These are phyloP conservation scores for Aplodontia rufa DNA, from an alignment of 2,113 vertebrate genomes.

Conservation along the genomic window DNA sequence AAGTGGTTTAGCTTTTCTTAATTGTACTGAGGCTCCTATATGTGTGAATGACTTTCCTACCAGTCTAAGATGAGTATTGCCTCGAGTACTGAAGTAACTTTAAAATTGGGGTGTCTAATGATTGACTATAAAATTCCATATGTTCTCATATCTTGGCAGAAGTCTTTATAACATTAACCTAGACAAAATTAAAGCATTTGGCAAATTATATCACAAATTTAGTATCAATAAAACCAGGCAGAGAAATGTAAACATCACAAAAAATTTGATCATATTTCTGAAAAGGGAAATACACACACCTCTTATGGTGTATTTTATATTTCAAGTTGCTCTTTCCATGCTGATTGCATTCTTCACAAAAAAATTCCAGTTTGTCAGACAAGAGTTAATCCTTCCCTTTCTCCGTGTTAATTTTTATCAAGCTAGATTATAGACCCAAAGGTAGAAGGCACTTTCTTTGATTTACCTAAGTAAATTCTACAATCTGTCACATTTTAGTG, in stretches of 20 bases:
- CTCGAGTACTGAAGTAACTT: conserved; percentile 24
- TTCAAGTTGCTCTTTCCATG: not conserved
- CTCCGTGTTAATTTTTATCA: conserved; percentile 6
- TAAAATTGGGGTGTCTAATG: not conserved
- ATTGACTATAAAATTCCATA: not conserved
- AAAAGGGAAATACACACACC: not conserved
- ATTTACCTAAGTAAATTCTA: conserved; percentile 21
- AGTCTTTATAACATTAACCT: conserved; percentile 1
- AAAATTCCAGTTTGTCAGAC: not conserved
- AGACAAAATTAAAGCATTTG: conserved; percentile 42
- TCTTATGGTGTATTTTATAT: not conserved
- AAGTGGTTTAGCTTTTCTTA: not conserved
- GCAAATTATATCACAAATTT: conserved; percentile 2
- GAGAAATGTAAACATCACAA: not conserved
- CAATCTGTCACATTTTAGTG: not conserved
- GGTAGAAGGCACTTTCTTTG: not conserved
- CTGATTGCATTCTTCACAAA: not conserved
- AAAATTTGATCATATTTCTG: not conserved
- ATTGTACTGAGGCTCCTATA: not conserved
- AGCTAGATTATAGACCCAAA: not conserved
- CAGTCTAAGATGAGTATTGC: conserved; percentile 17
- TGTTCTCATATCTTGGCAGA: not conserved
- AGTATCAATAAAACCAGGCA: not conserved
- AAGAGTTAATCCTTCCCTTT: not conserved
- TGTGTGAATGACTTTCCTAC: not conserved